phyloP scores from a whole-genome alignment of 2,888 invertebrate species.

The Eledone cirrhosa region DNA sequence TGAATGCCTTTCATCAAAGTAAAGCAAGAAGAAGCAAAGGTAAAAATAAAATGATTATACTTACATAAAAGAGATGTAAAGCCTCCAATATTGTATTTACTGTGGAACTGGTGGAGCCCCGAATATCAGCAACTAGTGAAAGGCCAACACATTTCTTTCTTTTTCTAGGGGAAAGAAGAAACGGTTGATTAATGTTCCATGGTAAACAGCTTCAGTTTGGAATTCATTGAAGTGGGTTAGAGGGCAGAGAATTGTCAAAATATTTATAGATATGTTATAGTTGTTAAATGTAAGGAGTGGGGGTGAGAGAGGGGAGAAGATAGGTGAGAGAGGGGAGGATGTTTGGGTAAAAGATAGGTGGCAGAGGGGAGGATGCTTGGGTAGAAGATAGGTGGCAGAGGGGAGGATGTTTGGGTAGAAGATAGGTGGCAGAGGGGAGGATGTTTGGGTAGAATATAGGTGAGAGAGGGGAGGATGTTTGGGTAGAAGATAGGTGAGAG shows the following conservation, averaged over 20 bases:
- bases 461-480: conserved; percentile 36
- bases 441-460: conserved; percentile 30
- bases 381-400: conserved; percentile 36
- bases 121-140: conserved; percentile 59
- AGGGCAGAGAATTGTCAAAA: too few species aligned
- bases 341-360: conserved; percentile 36
- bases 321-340: conserved; percentile 33
- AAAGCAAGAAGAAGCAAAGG: too few species aligned
- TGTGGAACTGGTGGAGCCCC: conserved; percentile 58
- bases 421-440: conserved; percentile 29
- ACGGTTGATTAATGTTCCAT: neutral
- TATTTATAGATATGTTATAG: too few species aligned
- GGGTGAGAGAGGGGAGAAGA: neutral
- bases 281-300: neutral
- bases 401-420: conserved; percentile 12
- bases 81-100: conserved; percentile 64
- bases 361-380: conserved; percentile 34
- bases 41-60: neutral
- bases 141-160: conserved; percentile 47
- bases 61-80: conserved; percentile 63
- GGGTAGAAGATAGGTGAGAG: conserved; percentile 35
- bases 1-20: too few species aligned
- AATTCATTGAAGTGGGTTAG: too few species aligned
- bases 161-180: conserved; percentile 42
- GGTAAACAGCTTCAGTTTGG: neutral